These are phyloP conservation scores for Petaurus breviceps DNA, from an alignment of 2,113 vertebrate species.

Conservation along the genomic window DNA sequence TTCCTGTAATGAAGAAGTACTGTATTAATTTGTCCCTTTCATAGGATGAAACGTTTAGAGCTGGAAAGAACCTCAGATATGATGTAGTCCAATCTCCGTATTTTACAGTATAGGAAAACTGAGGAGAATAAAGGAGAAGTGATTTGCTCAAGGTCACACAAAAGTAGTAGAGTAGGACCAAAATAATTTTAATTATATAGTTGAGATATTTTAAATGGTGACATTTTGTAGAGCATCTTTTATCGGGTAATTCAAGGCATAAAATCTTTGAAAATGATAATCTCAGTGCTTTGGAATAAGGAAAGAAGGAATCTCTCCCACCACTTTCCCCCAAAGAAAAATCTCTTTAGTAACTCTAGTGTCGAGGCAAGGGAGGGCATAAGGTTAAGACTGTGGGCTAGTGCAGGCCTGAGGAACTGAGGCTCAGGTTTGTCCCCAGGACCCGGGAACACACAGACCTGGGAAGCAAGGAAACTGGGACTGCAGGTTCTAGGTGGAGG, in stretches of 20 bases:
- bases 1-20: neutral
- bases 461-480: neutral
- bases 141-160: too few relatives aligned
- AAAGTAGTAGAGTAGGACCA: neutral
- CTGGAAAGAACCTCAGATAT: too few relatives aligned
- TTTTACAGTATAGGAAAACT: too few relatives aligned
- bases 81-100: too few relatives aligned
- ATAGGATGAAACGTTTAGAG: too few relatives aligned
- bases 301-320: neutral
- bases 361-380: neutral
- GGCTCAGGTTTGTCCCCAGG: neutral
- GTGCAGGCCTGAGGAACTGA: too few relatives aligned
- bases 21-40: neutral
- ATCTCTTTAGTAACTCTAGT: neutral
- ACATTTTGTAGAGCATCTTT: neutral
- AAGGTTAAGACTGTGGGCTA: neutral
- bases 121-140: too few relatives aligned
- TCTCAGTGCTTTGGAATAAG: neutral
- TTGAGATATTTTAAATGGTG: neutral
- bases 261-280: neutral
- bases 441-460: neutral
- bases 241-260: neutral
- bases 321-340: neutral
- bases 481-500: neutral
- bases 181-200: neutral